Percentiles rank a stretch among this genome's conserved stretches.
Evolutionary conservation across 1,140 invertebrate genomes (phyloP).

Genomic region (Microplitis demolitor): DNA sequence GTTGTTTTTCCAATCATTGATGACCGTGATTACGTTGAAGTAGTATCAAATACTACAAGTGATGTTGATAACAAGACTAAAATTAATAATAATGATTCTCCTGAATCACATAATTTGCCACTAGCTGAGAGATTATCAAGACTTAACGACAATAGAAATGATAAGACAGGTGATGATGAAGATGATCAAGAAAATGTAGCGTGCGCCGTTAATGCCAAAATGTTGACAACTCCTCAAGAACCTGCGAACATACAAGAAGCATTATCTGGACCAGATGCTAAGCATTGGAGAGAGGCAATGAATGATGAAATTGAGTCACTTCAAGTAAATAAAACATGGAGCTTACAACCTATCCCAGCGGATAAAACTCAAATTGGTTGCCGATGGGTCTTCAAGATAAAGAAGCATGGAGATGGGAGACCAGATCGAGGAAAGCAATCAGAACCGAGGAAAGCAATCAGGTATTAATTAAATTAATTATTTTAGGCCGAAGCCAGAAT

Average conservation of each 20-base stretch:
- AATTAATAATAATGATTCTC: too few species aligned
- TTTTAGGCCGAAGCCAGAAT: too few species aligned
- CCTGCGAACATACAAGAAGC: slow-evolving; percentile 18
- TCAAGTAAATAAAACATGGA: slow-evolving; percentile 33
- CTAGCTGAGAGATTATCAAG: too few species aligned
- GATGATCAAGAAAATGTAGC: background rate
- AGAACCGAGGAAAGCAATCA: too few species aligned
- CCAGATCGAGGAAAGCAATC: too few species aligned
- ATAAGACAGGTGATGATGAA: background rate
- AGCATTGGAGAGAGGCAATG: slow-evolving; percentile 37
- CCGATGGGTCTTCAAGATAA: slow-evolving; percentile 47
- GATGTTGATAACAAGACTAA: too few species aligned
- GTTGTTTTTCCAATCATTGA: too few species aligned
- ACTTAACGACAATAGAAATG: background rate
- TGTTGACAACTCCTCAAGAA: background rate
- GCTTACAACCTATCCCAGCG: slow-evolving; percentile 25
- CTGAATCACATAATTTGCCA: too few species aligned
- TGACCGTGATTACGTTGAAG: too few species aligned
- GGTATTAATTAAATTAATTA: too few species aligned
- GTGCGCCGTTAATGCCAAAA: background rate
- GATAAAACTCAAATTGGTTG: slow-evolving; percentile 9
- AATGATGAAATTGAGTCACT: slow-evolving; percentile 34
- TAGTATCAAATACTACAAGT: too few species aligned
- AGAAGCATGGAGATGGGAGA: slow-evolving; percentile 33
- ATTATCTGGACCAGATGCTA: background rate